phyloP scores from a whole-genome alignment of 2,888 invertebrate species.

The Cephus pulcher region DNA sequence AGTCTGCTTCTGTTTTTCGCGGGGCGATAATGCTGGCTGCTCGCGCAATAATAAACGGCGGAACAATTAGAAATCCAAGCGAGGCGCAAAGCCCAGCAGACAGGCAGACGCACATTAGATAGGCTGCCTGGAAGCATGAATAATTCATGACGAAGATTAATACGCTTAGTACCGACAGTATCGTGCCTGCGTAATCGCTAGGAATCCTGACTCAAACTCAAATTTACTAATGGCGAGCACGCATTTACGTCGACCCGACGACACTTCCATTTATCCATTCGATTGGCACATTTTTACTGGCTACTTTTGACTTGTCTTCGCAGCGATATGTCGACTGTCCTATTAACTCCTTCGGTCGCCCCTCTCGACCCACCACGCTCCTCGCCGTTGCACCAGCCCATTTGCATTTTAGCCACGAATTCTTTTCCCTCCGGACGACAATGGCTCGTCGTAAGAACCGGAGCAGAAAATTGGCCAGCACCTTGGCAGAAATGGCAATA shows the following conservation, averaged over 20 bases:
- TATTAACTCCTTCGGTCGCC: neutral
- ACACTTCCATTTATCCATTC: neutral
- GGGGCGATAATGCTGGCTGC: neutral
- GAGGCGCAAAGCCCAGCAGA: neutral
- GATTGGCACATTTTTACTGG: neutral
- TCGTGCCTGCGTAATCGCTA: neutral
- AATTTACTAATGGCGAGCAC: conserved; percentile 1
- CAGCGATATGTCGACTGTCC: no score
- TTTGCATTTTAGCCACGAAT: neutral
- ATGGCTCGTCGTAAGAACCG: neutral
- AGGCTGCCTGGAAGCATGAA: conserved; percentile 10
- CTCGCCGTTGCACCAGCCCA: neutral
- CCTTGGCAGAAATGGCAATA: neutral
- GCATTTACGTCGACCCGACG: neutral
- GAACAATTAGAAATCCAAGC: conserved; percentile 9
- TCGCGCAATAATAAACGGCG: neutral
- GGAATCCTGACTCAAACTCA: neutral
- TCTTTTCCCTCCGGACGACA: neutral
- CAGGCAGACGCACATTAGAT: neutral
- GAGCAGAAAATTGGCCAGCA: neutral
- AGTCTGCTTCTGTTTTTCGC: neutral
- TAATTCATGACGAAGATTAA: conserved; percentile 12
- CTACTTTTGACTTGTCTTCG: neutral
- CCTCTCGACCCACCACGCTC: no score
- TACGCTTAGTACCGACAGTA: conserved; percentile 9